These are phyloP conservation scores for Latrodectus geometricus DNA, from an alignment of 1,140 invertebrate genomes.

Conservation along the genomic window DNA sequence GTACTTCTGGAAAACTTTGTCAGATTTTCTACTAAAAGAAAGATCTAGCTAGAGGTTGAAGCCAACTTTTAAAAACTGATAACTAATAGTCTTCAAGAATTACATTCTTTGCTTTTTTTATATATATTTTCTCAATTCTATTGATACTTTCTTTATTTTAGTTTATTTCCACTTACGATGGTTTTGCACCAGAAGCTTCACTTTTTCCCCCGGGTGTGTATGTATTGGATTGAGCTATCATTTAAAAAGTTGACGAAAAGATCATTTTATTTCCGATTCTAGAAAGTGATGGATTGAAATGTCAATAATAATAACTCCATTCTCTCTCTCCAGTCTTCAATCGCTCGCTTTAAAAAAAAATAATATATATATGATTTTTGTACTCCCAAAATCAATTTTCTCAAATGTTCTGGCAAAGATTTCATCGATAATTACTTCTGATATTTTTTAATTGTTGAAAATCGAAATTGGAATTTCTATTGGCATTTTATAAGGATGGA, in stretches of 20 bases:
- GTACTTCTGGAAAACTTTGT: constrained; percentile 23
- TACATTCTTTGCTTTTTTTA: constrained; percentile 12
- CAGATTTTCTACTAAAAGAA: constrained; percentile 15
- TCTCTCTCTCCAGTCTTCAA: constrained; percentile 12
- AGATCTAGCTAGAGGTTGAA: constrained; percentile 22
- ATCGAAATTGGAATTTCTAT: too few relatives aligned
- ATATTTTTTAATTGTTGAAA: too few relatives aligned
- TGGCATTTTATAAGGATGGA: too few relatives aligned
- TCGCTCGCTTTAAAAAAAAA: not conserved
- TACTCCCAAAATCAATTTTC: too few relatives aligned
- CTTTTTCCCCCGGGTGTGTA: constrained; percentile 37
- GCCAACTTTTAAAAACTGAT: constrained; percentile 60
- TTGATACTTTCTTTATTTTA: constrained; percentile 18
- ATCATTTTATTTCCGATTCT: constrained; percentile 60
- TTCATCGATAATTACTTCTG: too few relatives aligned
- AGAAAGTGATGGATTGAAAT: constrained; percentile 59
- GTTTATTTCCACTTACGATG: not conserved
- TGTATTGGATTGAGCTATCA: constrained; percentile 58
- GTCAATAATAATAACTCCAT: constrained; percentile 60
- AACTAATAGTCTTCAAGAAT: constrained; percentile 56
- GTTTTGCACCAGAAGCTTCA: not conserved
- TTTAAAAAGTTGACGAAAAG: constrained; percentile 62
- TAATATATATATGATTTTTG: not conserved
- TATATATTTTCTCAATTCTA: constrained; percentile 5
- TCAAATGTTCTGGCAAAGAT: too few relatives aligned